Base-by-base conservation (phyloP, 2,888 invertebrate species). In the Drosophila eohydei region DNA sequence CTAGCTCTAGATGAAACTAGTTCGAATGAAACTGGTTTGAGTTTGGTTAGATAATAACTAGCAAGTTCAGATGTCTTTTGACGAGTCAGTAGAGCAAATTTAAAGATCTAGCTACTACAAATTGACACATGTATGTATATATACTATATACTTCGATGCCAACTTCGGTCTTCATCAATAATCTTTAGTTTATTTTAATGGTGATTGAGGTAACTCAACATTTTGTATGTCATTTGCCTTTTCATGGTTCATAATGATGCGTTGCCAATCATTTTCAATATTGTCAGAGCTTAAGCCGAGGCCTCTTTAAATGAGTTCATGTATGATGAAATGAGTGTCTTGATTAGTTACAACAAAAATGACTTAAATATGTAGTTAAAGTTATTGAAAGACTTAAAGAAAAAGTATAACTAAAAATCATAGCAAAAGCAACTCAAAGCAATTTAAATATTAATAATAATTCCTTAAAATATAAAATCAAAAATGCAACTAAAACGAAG, bases 201-300 rank as follows among this genome's bases (percentile, higher is more conserved):
- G 12, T n/a, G 4, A 16, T 54, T 48, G 12, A n/a, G 52, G 21
- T 7, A 30, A 38, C 14, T 28, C 2, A 11, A 28, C 38, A 40
- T 51, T 21, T 54, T 41, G 6, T 16, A 3, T 16, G 41, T 26
- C 40, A 56, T 56, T 40, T 59, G 77, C 77, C 34, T 51, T 58
- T 51, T 77, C 77, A 77, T 74, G 59, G n/a, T 40, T 40, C 26
- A 54, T 66, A 65, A 76, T 50, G 52, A 73, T 26, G 21, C 1
- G 11, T 46, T 40, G 46, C 36, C 28, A 11, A 38, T 12, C 5
- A 14, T 26, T 43, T n/a, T 26, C 4, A 51, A 43, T 48, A 9
- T 32, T 50, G 50, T 32, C 32, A 1, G 6, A 50, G 50, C 48
- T 28, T 50, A 52, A 12, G 16, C 7, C 34, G 9, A 26, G 52